Base-by-base conservation (phyloP, 1,140 invertebrate species). In the Potamilus streckersoni region DNA sequence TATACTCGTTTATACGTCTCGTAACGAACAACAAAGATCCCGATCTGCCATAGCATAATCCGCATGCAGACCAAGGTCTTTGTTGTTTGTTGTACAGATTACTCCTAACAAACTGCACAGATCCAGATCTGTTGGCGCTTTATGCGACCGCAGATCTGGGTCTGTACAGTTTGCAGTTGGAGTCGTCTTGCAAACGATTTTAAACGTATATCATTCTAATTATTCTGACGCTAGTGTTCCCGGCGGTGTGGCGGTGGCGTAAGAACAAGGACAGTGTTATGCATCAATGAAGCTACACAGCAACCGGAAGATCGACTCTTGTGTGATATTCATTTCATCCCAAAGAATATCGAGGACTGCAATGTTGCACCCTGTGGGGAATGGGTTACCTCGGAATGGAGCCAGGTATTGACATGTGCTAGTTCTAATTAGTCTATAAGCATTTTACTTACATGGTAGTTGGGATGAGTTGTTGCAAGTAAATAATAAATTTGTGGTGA, bases 361-460 rank as follows among this genome's bases (percentile, higher is more conserved):
- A 85, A 87, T 69, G 79, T 75, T 19, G 74, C 86, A 8, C 81
- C 82, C 13, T 91, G 90, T 78, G 62, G 84, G 13, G 79, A 86
- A 15, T 91, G 90, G 90, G 65, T 80, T 23, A 79, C 81, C 0
- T 79, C 85, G 12, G 81, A 84, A 15, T 91, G 90, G 90, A 79
- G 80, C 69, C 62, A 83, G 82, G 90, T 91, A 79, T 77, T 77
- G 5, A 0, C 6, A 27, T 19, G 56, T 4, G 55, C 57, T 23
- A 69, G 19, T 56, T n/a, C 49, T 16, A 68, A n/a, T 49, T 31
- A 68, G 13, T 38, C 27, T n/a, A 56, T 5, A 69, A 69, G 23
- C 6, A 23, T 69, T 17, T 38, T 16, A 31, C 49, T 16, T 17
- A 16, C 15, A 60, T 56, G 3, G 38, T 31, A 57, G 8, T 49